A percentile compares a stretch with the other conserved stretches of the same genome.
phyloP scores from a whole-genome alignment of 2,888 invertebrate genomes.

The Cephus nigrinus region DNA sequence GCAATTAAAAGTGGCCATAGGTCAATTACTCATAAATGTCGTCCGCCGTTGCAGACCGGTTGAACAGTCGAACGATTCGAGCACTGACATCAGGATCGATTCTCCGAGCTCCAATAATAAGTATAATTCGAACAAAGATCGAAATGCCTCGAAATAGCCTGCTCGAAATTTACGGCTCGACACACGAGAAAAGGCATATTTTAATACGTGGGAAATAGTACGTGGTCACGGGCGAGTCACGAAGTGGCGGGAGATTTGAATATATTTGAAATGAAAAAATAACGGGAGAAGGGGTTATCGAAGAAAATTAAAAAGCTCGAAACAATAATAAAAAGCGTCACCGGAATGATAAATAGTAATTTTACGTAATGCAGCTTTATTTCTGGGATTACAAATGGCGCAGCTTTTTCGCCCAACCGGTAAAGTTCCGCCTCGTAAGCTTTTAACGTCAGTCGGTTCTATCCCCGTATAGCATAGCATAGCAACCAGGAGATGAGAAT shows the following conservation, averaged over 20 bases:
- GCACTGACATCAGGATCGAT: background rate
- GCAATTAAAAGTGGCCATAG: background rate
- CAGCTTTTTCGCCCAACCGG: background rate
- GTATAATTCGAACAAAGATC: background rate
- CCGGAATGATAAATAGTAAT: background rate
- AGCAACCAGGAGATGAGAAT: background rate
- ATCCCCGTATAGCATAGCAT: background rate
- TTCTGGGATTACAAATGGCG: background rate
- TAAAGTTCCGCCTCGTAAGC: background rate
- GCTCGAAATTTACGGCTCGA: background rate
- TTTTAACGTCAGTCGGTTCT: background rate
- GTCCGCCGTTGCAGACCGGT: background rate
- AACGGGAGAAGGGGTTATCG: rapidly evolving
- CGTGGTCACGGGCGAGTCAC: background rate
- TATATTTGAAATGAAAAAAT: background rate
- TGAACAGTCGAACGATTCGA: background rate
- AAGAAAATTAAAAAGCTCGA: too few relatives aligned
- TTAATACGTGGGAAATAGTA: background rate
- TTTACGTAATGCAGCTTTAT: background rate
- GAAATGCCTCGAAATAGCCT: background rate
- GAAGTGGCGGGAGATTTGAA: background rate
- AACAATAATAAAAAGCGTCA: background rate
- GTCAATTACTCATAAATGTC: background rate
- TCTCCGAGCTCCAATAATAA: background rate
- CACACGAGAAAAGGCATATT: background rate